These are phyloP conservation scores for Noctua janthina DNA, from an alignment of 2,888 invertebrate genomes.

Conservation along the genomic window DNA sequence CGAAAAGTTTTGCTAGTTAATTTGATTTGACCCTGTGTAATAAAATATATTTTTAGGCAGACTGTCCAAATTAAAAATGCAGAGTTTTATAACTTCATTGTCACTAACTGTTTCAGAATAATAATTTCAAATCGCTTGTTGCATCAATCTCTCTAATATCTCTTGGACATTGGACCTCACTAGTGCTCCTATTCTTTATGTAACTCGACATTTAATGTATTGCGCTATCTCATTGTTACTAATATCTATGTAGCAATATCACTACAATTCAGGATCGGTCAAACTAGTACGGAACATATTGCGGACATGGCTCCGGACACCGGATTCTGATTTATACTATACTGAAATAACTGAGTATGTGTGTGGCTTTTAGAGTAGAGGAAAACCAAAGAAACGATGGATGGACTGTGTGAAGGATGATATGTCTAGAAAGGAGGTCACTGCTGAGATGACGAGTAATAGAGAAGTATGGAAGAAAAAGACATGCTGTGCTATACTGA, in stretches of 20 bases:
- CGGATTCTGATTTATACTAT: not conserved
- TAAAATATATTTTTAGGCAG: not conserved
- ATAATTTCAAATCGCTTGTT: not conserved
- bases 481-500: too few relatives aligned
- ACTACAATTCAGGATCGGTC: not conserved
- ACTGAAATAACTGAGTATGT: too few relatives aligned
- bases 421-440: too few relatives aligned
- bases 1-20: not conserved
- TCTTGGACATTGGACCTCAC: conserved; percentile 2
- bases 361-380: too few relatives aligned
- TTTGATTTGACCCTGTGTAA: not conserved
- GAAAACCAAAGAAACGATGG: too few relatives aligned
- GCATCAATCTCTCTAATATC: not conserved
- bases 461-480: too few relatives aligned
- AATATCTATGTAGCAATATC: conserved; percentile 17
- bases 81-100: not conserved
- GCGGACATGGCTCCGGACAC: not conserved
- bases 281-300: not conserved
- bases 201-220: conserved; percentile 36
- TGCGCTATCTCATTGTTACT: conserved; percentile 29
- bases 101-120: not conserved
- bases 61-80: not conserved
- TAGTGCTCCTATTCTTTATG: conserved; percentile 21
- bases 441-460: too few relatives aligned
- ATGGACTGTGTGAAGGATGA: too few relatives aligned